Percentiles rank a stretch among this genome's conserved stretches.
Conservation (phyloP, 2,888 invertebrate species). For the Osedax fenrisi region DNA sequence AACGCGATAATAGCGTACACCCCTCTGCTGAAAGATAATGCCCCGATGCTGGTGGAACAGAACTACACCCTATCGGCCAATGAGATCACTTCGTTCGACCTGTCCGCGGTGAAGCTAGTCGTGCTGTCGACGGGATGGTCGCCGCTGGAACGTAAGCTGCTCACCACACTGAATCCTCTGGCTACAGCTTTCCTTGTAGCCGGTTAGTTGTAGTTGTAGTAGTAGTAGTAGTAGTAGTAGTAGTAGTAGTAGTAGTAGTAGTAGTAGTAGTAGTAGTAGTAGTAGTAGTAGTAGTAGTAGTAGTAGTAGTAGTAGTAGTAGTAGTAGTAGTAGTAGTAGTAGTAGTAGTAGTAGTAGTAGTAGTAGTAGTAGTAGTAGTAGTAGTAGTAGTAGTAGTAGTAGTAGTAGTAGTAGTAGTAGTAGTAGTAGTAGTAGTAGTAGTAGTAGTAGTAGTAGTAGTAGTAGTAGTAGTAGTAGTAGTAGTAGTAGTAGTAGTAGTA, state of each 20-base stretch:
- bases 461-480: slow-evolving; percentile 18
- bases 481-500: slow-evolving; percentile 21
- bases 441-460: slow-evolving; percentile 22
- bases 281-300: not conserved
- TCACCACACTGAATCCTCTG: slow-evolving; percentile 36
- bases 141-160: slow-evolving; percentile 26
- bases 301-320: not conserved
- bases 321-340: not conserved
- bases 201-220: slow-evolving; percentile 36
- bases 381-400: slow-evolving; percentile 27
- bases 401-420: slow-evolving; percentile 26
- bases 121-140: slow-evolving; percentile 42
- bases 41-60: slow-evolving; percentile 34
- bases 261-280: not conserved
- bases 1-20: not conserved
- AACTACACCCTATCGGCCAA: slow-evolving; percentile 41
- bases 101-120: slow-evolving; percentile 44
- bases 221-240: not conserved
- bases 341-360: not conserved
- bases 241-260: not conserved
- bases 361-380: slow-evolving; percentile 24
- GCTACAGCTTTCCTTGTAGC: slow-evolving; percentile 40
- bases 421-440: slow-evolving; percentile 13
- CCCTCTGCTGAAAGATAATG: slow-evolving; percentile 20
- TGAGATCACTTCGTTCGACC: slow-evolving; percentile 41